A percentile compares a stretch with the other conserved stretches of the same genome.
Evolutionary conservation across 2,113 vertebrate genomes (phyloP).

Genomic region (Odontophorus gujanensis): DNA sequence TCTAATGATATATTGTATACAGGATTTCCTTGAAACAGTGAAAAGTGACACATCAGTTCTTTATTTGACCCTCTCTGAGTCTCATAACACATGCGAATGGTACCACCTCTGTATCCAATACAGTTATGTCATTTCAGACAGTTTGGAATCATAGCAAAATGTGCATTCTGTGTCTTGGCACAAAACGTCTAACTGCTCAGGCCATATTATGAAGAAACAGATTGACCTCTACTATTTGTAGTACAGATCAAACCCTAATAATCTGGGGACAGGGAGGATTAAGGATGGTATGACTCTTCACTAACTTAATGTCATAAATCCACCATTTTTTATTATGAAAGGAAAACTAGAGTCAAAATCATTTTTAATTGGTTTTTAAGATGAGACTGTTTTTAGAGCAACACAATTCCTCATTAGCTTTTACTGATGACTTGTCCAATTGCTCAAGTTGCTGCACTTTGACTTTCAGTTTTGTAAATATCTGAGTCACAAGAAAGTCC

Average conservation of each 20-base stretch:
- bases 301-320: not conserved
- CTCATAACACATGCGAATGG: not conserved
- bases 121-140: not conserved
- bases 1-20: not conserved
- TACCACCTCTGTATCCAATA: fast-evolving
- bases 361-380: not conserved
- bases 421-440: not conserved
- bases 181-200: not conserved
- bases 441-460: not conserved
- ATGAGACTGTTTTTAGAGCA: not conserved
- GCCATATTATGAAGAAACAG: not conserved
- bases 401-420: not conserved
- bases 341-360: not conserved
- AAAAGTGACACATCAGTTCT: not conserved
- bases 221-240: not conserved
- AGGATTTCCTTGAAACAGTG: not conserved
- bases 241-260: not conserved
- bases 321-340: not conserved
- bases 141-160: not conserved
- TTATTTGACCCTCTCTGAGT: not conserved
- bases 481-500: not conserved
- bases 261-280: not conserved
- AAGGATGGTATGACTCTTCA: not conserved
- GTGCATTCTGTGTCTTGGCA: not conserved
- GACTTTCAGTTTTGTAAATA: not conserved